Percentiles rank a stretch among this genome's conserved stretches.
These are phyloP conservation scores for Ceyx cyanopectus DNA, from an alignment of 2,113 vertebrate species.

Conservation along the genomic window DNA sequence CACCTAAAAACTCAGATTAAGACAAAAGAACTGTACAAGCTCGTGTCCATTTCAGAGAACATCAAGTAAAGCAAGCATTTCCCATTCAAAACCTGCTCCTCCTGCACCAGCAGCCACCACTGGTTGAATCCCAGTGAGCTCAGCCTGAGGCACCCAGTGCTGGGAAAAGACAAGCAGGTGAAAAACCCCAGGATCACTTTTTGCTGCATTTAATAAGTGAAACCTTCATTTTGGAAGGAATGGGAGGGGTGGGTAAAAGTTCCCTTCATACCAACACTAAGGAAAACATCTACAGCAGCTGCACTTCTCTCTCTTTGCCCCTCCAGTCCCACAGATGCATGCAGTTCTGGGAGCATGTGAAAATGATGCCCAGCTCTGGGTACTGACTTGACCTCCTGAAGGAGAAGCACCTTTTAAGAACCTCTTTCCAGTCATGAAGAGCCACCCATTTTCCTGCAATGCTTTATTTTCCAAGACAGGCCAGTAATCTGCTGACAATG, in stretches of 20 bases:
- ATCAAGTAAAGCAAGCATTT: background rate
- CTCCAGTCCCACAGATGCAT: background rate
- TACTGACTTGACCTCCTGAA: background rate
- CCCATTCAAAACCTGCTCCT: background rate
- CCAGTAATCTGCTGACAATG: background rate
- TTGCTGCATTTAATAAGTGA: background rate
- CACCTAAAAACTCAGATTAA: background rate
- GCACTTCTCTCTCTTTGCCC: background rate
- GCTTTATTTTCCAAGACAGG: background rate
- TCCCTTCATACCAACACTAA: background rate
- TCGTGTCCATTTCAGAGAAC: background rate
- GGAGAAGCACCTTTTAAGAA: background rate
- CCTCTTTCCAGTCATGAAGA: background rate
- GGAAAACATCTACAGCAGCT: background rate
- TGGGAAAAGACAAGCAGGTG: background rate
- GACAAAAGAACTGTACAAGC: background rate
- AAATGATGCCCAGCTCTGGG: background rate
- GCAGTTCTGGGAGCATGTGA: background rate
- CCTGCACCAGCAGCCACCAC: background rate
- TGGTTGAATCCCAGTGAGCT: background rate
- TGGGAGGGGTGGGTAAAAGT: background rate
- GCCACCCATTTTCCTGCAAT: background rate
- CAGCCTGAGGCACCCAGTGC: background rate
- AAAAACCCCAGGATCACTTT: background rate
- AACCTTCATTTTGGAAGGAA: background rate